Percentiles rank a stretch among this genome's conserved stretches.
Conservation (phyloP, 2,797 vertebrate species). For the Leucoraja ocellata region DNA sequence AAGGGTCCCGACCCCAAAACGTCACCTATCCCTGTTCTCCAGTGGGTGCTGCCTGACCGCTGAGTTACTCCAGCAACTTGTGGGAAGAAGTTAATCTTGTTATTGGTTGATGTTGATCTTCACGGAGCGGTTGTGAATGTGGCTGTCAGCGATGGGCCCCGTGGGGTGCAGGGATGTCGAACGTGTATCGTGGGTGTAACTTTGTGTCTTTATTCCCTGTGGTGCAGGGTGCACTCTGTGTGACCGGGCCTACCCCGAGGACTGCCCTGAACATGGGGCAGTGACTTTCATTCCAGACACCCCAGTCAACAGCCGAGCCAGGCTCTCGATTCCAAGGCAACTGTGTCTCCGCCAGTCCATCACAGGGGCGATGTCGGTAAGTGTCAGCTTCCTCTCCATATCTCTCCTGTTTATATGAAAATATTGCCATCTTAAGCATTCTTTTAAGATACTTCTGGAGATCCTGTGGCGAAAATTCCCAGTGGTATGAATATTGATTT, state of each 20-base stretch:
- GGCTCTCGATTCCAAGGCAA: slow-evolving; percentile 85
- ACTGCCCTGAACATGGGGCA: slow-evolving; percentile 90
- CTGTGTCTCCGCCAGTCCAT: slow-evolving; percentile 81
- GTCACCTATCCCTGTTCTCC: too few relatives aligned
- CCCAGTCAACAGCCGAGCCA: slow-evolving; percentile 86
- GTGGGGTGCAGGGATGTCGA: background rate
- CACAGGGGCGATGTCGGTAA: slow-evolving; percentile 80
- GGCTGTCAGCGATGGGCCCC: background rate
- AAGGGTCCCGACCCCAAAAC: too few relatives aligned
- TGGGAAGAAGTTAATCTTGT: too few relatives aligned
- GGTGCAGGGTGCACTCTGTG: slow-evolving; percentile 87
- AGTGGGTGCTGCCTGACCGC: too few relatives aligned
- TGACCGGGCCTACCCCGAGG: slow-evolving; percentile 86
- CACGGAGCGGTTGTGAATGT: background rate
- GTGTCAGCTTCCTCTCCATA: slow-evolving; percentile 36
- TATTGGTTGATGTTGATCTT: background rate
- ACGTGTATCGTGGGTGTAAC: background rate
- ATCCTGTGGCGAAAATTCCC: background rate
- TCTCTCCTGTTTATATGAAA: background rate
- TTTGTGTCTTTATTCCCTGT: background rate
- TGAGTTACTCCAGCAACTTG: too few relatives aligned
- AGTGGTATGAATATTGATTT: too few relatives aligned
- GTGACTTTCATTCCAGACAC: slow-evolving; percentile 88
- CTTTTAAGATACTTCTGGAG: background rate
- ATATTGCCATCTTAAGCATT: background rate